These are phyloP conservation scores for Sus cebifrons DNA, from an alignment of 2,797 vertebrate genomes.

Conservation along the genomic window DNA sequence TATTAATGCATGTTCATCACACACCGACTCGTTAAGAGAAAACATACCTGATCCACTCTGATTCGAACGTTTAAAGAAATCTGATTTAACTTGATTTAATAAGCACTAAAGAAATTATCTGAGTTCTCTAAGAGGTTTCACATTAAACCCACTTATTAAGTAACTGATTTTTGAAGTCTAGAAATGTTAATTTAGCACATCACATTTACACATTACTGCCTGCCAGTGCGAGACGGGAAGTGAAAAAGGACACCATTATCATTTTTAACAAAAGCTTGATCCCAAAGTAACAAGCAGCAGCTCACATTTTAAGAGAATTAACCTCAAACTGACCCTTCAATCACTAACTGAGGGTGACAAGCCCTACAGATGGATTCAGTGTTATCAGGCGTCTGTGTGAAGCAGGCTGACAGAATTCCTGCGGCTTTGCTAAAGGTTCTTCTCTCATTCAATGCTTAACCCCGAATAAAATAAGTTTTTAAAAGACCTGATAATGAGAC, in stretches of 20 bases:
- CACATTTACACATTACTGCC: background rate
- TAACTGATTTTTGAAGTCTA: background rate
- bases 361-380: background rate
- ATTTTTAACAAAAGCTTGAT: background rate
- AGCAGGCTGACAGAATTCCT: background rate
- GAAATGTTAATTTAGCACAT: background rate
- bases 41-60: background rate
- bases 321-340: background rate
- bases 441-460: background rate
- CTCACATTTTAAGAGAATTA: background rate
- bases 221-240: background rate
- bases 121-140: background rate
- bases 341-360: background rate
- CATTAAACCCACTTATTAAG: background rate
- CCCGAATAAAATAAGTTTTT: background rate
- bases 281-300: too few relatives aligned
- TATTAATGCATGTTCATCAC: background rate
- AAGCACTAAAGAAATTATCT: background rate
- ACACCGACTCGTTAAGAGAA: background rate
- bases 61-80: background rate
- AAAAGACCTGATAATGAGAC: background rate
- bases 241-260: too few relatives aligned
- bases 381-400: accelerated
- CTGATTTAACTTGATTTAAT: background rate
- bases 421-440: background rate